Base-by-base conservation (phyloP, 2,888 invertebrate genomes). In the Caenorhabditis sp. region DNA sequence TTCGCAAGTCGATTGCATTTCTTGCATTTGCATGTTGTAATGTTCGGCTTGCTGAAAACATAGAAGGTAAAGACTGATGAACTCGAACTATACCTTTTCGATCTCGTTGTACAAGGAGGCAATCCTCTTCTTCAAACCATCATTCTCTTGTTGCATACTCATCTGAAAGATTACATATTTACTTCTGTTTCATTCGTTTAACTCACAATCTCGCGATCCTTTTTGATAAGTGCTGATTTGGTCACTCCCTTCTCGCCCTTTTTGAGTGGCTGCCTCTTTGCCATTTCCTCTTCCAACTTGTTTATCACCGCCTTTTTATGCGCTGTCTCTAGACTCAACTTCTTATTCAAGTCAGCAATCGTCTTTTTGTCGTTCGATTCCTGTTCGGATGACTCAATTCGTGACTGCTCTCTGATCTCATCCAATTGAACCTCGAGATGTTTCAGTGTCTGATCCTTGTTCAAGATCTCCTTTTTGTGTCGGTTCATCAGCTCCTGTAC, bases 221-320 rank as follows among this genome's bases (percentile, higher is more conserved):
- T 97, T 91, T 92, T 83, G 17, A 94, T 94, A 68, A 97, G 91
- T 89, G 97, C 96, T 8, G 63, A 56, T 89, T 96, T 96, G 5
- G 93, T 68, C n/a, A 75, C 52, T 6, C 76, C 76, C 20, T 78
- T 79, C 5, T 76, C 82, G 66, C 79, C 83, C 79, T 72, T 78
- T 35, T 90, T 94, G 93, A 66, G 93, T 93, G 52, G 93, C 92
- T 39, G 94, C 94, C 89, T 94, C 95, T 96, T 93, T 90, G 96
- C 95, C 94, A 98, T 94, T 76, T 98, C 94, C 91, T 98, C 96
- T 5, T 96, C 95, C 80, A 99, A 92, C 90, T 98, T 99, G 90
- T 96, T 95, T 80, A 79, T 80, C 7, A 79, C 66, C 17, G 74
- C 71, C 53, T 79, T 75, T 50, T 83, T 83, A 27, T 74, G 76